A percentile compares a stretch with the other conserved stretches of the same genome.
These are phyloP conservation scores for Aspidiotus rigidus DNA, from an alignment of 2,888 invertebrate species.

Conservation along the genomic window DNA sequence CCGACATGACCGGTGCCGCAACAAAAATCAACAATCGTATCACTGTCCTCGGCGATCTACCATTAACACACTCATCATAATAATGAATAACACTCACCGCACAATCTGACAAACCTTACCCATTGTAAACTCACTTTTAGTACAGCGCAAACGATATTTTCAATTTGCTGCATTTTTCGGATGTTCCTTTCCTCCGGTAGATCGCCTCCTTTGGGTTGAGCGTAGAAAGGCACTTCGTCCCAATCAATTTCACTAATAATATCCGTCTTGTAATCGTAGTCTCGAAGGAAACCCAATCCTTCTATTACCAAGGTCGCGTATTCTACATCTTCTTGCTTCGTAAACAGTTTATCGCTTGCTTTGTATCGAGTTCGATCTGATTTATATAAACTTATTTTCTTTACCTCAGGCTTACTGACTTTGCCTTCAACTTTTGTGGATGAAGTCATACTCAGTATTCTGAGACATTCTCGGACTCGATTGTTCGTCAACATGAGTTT, in stretches of 20 bases:
- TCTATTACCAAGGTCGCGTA: constrained; percentile 42
- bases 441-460: constrained; percentile 8
- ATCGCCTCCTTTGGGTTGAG: constrained; percentile 67
- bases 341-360: constrained; percentile 61
- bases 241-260: constrained; percentile 51
- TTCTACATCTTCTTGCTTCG: constrained; percentile 61
- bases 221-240: constrained; percentile 60
- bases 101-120: background rate
- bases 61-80: constrained; percentile 10
- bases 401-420: constrained; percentile 45
- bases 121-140: constrained; percentile 44
- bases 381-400: constrained; percentile 62
- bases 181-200: constrained; percentile 62
- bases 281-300: constrained; percentile 43
- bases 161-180: constrained; percentile 77
- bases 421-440: constrained; percentile 12
- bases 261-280: constrained; percentile 42
- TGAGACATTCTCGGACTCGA: constrained; percentile 26
- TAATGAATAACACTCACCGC: constrained; percentile 1
- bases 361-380: constrained; percentile 68
- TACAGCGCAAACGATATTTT: constrained; percentile 70
- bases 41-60: constrained; percentile 53
- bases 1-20: constrained; percentile 90
- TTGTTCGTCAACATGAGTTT: constrained; percentile 34
- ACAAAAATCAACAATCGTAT: constrained; percentile 84